Evolutionary conservation across 2,888 invertebrate genomes (phyloP).

Genomic region (Hypercompe scribonia): DNA sequence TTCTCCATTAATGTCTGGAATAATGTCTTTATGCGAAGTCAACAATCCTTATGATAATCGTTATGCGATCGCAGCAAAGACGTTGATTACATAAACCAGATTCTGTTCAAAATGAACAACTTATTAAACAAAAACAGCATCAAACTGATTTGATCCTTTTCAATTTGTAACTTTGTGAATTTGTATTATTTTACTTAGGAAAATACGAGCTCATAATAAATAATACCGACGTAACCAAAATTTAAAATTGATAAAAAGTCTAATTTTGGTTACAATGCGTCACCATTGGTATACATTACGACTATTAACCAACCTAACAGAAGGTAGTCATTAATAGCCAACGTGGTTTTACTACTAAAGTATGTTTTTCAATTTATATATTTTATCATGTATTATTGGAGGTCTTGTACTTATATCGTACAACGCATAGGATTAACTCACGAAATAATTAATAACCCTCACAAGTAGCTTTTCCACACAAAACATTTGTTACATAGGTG

Average conservation of each 20-base stretch:
- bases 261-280: neutral
- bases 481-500: slow-evolving; percentile 28
- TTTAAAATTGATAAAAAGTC: neutral
- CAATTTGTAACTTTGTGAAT: neutral
- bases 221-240: neutral
- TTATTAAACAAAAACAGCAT: neutral
- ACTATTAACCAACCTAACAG: neutral
- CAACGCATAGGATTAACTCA: neutral
- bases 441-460: slow-evolving; percentile 8
- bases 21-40: too few relatives aligned
- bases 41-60: too few relatives aligned
- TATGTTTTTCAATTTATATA: neutral
- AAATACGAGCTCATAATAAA: neutral
- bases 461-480: slow-evolving; percentile 4
- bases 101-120: neutral
- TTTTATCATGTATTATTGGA: neutral
- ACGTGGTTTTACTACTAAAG: neutral
- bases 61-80: too few relatives aligned
- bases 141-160: neutral
- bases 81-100: too few relatives aligned
- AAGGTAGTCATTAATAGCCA: neutral
- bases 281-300: too few relatives aligned
- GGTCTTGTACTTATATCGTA: neutral
- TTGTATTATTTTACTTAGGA: neutral
- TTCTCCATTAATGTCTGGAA: too few relatives aligned